Base-by-base conservation (phyloP, 2,888 invertebrate genomes). In the Crepidodera aurea region DNA sequence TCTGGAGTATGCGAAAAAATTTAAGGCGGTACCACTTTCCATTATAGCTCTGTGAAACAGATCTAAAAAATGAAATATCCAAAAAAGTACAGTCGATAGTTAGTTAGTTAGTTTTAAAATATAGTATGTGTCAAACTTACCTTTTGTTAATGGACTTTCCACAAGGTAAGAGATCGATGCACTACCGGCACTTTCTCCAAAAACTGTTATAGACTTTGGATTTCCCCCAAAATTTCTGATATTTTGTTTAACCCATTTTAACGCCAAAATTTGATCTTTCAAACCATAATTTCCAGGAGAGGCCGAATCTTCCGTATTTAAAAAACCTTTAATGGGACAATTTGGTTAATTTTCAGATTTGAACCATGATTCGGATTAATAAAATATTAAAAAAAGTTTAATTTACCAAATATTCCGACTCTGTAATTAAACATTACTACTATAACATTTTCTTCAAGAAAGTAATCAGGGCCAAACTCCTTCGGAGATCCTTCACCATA, bases 21-120 rank as follows among this genome's bases (percentile, higher is more conserved):
- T 67, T 22, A 74, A 48, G 4, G 67, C 64, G 8, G 69, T 64
- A 2, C 75, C 75, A 56, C 73, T 73, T 53, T 70, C 53, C 66
- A 74, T 65, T 22, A 75, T 75, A 25, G 70, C 75, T 39, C 58
- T 55, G 1, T 71, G 65, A 39, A 72, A 71, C 19, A 75, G 62
- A 32, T 66, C 74, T 70, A 53, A 42, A 40, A 25, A 25, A 25
- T n/a, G n/a, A n/a, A n/a, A n/a, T n/a, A n/a, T n/a, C n/a, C n/a
- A n/a, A n/a, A n/a, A n/a, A n/a, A n/a, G n/a, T n/a, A n/a, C n/a
- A n/a, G n/a, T n/a, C n/a, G n/a, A n/a, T n/a, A n/a, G n/a, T n/a
- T n/a, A n/a, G n/a, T n/a, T n/a, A n/a, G n/a, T n/a, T n/a, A n/a
- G n/a, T n/a, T n/a, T n/a, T n/a, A n/a, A n/a, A n/a, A n/a, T n/a